Evolutionary conservation across 2,797 vertebrate genomes (phyloP).

Genomic region (Peromyscus eremicus): DNA sequence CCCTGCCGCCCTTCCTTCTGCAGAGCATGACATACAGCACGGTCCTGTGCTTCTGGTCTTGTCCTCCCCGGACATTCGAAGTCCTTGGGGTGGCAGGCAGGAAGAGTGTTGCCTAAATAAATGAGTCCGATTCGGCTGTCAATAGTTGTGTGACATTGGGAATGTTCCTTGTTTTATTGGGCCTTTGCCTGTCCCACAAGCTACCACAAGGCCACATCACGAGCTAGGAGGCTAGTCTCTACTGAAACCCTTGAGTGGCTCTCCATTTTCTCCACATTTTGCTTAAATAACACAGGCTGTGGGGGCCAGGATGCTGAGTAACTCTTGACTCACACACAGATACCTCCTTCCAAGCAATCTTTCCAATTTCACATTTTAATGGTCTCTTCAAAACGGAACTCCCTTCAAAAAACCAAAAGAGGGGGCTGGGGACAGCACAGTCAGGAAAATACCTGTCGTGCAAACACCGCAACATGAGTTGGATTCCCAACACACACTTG

Average conservation of each 20-base stretch:
- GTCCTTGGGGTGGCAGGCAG: background rate
- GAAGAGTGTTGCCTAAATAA: background rate
- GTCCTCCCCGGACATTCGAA: background rate
- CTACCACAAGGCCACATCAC: background rate
- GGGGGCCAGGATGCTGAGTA: background rate
- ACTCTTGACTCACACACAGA: background rate
- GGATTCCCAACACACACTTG: background rate
- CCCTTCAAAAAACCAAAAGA: constrained; percentile 41
- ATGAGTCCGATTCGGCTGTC: background rate
- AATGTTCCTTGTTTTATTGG: background rate
- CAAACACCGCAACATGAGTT: background rate
- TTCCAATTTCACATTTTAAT: constrained; percentile 48
- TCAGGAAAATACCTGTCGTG: background rate
- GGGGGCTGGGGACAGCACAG: no score
- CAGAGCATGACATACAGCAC: background rate
- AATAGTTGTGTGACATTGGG: background rate
- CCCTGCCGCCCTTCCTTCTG: background rate
- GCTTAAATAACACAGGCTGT: background rate
- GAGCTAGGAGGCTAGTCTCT: no score
- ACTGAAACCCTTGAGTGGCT: background rate
- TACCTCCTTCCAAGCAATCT: background rate
- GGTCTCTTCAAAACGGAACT: constrained; percentile 42
- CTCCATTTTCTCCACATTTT: background rate
- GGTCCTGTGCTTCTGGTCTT: background rate
- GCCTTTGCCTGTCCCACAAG: background rate